A percentile compares a stretch with the other conserved stretches of the same genome.
Evolutionary conservation across 2,888 invertebrate species (phyloP).

Genomic region (Xestoiulus laeticollis): DNA sequence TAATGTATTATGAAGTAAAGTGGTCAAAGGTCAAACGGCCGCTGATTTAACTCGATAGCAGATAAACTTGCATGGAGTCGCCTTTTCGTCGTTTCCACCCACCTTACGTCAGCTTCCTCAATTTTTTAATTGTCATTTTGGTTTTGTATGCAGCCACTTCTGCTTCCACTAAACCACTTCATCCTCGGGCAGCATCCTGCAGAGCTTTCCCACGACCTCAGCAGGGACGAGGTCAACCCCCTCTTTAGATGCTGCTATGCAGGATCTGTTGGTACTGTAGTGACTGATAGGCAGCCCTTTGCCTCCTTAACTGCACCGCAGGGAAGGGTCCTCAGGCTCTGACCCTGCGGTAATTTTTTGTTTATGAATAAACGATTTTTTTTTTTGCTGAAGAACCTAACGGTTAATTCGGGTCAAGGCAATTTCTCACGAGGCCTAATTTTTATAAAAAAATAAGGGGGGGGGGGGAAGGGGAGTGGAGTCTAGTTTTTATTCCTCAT

Average conservation of each 20-base stretch:
- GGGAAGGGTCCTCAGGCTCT: conserved; percentile 38
- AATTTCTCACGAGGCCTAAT: conserved; percentile 21
- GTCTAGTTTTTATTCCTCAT: background rate
- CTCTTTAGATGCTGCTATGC: conserved; percentile 35
- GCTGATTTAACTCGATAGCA: background rate
- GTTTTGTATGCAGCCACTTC: conserved; percentile 36
- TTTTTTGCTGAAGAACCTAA: conserved; percentile 3
- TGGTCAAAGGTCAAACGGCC: conserved; percentile 28
- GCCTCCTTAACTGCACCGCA: background rate
- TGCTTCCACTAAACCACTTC: conserved; percentile 11
- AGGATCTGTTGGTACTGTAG: background rate
- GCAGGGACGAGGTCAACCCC: conserved; percentile 47
- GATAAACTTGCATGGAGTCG: conserved; percentile 30
- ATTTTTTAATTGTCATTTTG: conserved; percentile 51
- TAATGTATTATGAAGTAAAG: background rate
- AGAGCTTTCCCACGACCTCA: conserved; percentile 48
- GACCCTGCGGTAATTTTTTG: conserved; percentile 30
- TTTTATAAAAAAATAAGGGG: background rate
- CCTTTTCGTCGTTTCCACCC: conserved; percentile 44
- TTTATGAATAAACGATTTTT: conserved; percentile 11
- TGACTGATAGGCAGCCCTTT: conserved; percentile 21
- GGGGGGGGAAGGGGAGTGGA: too few species aligned
- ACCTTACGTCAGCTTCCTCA: conserved; percentile 51
- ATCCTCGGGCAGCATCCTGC: conserved; percentile 50
- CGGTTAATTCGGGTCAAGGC: conserved; percentile 45